Conservation (phyloP, 1,140 invertebrate genomes). For the Copidosoma floridanum region DNA sequence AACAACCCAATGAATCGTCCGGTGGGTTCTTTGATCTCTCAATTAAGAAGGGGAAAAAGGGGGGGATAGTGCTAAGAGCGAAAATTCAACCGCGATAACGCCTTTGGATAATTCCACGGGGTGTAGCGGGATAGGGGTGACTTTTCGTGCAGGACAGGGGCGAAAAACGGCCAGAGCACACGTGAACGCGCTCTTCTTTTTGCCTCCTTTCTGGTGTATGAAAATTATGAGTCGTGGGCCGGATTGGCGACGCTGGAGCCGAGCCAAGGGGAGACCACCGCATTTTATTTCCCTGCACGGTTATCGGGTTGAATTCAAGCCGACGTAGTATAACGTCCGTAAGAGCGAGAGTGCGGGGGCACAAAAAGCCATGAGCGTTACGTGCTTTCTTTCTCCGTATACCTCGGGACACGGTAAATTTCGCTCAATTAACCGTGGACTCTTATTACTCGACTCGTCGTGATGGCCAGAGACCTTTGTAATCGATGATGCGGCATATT, state of each 20-base stretch:
- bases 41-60: too few relatives aligned
- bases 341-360: not conserved
- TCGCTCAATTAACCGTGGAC: conserved; percentile 12
- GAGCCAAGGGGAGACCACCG: conserved; percentile 7
- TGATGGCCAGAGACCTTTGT: not conserved
- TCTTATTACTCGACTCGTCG: too few relatives aligned
- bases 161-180: not conserved
- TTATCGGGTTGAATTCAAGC: conserved; percentile 7
- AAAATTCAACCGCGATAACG: too few relatives aligned
- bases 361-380: too few relatives aligned
- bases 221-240: conserved; percentile 15
- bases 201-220: not conserved
- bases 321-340: too few relatives aligned
- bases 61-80: too few relatives aligned
- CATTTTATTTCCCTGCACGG: conserved; percentile 14
- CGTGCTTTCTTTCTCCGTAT: too few relatives aligned
- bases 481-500: not conserved
- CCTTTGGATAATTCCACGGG: too few relatives aligned
- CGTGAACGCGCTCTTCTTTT: not conserved
- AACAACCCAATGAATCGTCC: too few relatives aligned
- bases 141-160: too few relatives aligned
- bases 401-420: not conserved
- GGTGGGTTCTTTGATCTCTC: too few relatives aligned
- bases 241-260: conserved; percentile 9
- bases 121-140: too few relatives aligned